Evolutionary conservation across 2,797 vertebrate species (phyloP).

Genomic region (Valencia hispanica): DNA sequence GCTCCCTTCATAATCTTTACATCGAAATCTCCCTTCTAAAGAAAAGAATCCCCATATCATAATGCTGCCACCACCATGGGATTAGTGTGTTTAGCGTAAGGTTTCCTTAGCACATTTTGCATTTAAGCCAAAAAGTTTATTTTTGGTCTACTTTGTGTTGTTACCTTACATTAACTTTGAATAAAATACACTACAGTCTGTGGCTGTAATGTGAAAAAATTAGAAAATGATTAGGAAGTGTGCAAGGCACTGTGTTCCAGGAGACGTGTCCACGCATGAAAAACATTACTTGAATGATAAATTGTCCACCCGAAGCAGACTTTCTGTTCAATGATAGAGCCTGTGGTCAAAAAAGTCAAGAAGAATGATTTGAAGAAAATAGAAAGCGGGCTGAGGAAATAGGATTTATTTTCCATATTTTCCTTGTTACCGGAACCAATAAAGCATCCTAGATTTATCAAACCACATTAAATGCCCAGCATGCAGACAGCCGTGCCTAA

Average conservation of each 20-base stretch:
- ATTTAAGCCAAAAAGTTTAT: no score
- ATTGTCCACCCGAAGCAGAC: background rate
- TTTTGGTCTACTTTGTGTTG: no score
- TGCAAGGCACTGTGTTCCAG: background rate
- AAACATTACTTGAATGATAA: background rate
- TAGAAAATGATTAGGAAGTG: background rate
- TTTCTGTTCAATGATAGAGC: background rate
- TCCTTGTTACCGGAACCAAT: conserved; percentile 25
- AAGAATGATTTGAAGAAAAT: background rate
- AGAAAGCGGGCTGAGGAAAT: conserved; percentile 5
- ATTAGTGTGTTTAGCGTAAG: no score
- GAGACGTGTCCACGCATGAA: background rate
- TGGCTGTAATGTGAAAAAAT: background rate
- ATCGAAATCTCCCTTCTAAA: no score
- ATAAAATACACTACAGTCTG: background rate
- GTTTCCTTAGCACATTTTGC: no score
- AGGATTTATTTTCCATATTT: conserved; percentile 16
- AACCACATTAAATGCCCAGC: conserved; percentile 22
- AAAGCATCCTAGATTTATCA: conserved; percentile 12
- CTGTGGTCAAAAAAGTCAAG: background rate
- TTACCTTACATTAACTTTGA: no score
- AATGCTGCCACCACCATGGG: no score
- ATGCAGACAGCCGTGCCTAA: conserved; percentile 6
- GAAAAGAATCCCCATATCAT: no score
- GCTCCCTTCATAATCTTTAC: no score